These are phyloP conservation scores for western clawed frog (Xenopus tropicalis) DNA, from an alignment of 2,113 vertebrate genomes.

Conservation along the genomic window DNA sequence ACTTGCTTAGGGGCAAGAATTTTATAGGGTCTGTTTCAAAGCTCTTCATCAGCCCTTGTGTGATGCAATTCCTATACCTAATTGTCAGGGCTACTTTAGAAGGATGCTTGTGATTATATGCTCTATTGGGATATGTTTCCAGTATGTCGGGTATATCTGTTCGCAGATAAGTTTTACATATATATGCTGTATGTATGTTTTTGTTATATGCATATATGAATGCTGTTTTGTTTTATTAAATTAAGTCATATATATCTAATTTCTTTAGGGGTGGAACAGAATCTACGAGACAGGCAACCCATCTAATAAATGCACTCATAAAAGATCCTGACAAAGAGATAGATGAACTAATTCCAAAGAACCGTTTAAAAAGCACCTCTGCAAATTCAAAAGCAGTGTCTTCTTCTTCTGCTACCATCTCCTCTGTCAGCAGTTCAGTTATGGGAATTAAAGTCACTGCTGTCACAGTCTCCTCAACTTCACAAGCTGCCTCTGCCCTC, in stretches of 20 bases:
- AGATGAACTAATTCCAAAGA: conserved; percentile 96
- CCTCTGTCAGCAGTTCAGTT: conserved; percentile 75
- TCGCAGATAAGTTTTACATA: too few species aligned
- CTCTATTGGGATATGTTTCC: too few species aligned
- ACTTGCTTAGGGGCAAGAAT: too few species aligned
- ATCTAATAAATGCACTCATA: conserved; percentile 95
- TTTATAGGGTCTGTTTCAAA: too few species aligned
- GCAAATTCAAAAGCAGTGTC: conserved; percentile 78
- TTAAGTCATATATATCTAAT: too few species aligned
- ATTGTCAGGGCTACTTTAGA: too few species aligned
- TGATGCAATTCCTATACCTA: too few species aligned
- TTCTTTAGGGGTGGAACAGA: conserved; percentile 88
- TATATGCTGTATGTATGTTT: too few species aligned
- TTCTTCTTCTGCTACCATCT: conserved; percentile 70
- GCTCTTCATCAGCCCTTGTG: too few species aligned
- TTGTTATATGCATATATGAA: too few species aligned
- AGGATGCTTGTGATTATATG: too few species aligned
- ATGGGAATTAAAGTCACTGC: conserved; percentile 86
- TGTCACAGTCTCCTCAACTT: conserved; percentile 78
- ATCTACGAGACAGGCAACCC: conserved; percentile 94
- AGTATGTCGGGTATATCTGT: too few species aligned
- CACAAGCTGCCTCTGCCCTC: conserved; percentile 79
- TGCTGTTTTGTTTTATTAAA: background rate
- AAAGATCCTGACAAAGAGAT: conserved; percentile 98
- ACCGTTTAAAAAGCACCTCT: conserved; percentile 89